These are phyloP conservation scores for Apus apus DNA, from an alignment of 2,113 vertebrate species.

Conservation along the genomic window DNA sequence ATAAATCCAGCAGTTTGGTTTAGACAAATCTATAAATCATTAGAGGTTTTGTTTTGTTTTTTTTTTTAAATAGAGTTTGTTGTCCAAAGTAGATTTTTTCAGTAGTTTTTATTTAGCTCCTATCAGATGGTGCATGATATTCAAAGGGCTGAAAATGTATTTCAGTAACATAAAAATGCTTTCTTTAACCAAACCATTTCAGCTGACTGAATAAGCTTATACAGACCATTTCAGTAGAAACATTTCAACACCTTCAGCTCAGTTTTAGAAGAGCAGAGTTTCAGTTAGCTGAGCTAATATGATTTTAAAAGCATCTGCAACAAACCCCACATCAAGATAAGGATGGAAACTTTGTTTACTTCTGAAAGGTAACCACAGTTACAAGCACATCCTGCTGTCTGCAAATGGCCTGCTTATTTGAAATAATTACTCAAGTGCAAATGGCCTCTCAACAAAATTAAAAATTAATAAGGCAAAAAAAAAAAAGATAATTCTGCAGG, in stretches of 20 bases:
- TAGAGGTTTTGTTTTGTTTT: not conserved
- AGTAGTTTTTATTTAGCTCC: slow-evolving; percentile 27
- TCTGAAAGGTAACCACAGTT: not conserved
- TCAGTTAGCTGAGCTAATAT: not conserved
- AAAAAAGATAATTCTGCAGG: not conserved
- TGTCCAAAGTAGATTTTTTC: not conserved
- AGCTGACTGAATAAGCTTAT: not conserved
- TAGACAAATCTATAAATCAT: not conserved
- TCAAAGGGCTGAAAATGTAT: not conserved
- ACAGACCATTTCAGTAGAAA: not conserved
- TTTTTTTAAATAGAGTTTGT: not conserved
- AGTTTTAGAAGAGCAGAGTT: not conserved
- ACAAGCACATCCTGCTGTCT: not conserved
- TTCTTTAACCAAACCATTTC: slow-evolving; percentile 19
- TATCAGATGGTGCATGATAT: slow-evolving; percentile 7
- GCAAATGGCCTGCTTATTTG: not conserved
- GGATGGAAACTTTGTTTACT: not conserved
- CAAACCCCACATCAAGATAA: not conserved
- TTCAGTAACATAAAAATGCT: not conserved
- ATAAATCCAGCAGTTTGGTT: not conserved
- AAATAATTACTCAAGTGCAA: not conserved
- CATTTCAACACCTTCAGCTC: not conserved
- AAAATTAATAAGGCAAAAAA: not conserved
- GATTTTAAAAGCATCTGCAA: not conserved
- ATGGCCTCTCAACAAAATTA: not conserved